A percentile compares a stretch with the other conserved stretches of the same genome.
Conservation (phyloP, 2,113 vertebrate genomes). For the Solea senegalensis region DNA sequence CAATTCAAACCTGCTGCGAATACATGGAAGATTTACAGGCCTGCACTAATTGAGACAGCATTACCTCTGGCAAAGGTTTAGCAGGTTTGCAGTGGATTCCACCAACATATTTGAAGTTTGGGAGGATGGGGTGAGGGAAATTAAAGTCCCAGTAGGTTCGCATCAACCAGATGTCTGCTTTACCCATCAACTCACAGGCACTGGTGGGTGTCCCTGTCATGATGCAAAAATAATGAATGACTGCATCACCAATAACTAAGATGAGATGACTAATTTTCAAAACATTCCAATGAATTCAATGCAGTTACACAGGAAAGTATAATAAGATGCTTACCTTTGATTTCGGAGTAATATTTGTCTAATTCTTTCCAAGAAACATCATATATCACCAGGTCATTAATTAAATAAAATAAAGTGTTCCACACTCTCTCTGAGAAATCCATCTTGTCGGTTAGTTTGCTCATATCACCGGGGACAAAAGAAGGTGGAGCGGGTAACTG, state of each 20-base stretch:
- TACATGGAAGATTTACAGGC: neutral
- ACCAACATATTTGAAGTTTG: slow-evolving; percentile 92
- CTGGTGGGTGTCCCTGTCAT: slow-evolving; percentile 83
- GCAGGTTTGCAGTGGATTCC: slow-evolving; percentile 90
- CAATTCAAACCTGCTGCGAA: neutral
- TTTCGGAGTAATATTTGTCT: slow-evolving; percentile 76
- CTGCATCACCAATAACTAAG: too few relatives aligned
- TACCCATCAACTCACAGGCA: slow-evolving; percentile 85
- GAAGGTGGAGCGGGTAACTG: slow-evolving; percentile 76
- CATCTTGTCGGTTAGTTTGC: slow-evolving; percentile 80
- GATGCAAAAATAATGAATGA: slow-evolving; percentile 8
- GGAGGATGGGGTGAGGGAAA: slow-evolving; percentile 88
- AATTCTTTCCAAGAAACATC: slow-evolving; percentile 21
- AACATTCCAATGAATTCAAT: neutral
- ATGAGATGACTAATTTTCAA: neutral
- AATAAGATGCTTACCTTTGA: slow-evolving; percentile 70
- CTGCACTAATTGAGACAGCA: neutral
- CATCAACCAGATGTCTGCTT: slow-evolving; percentile 91
- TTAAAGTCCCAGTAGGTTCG: slow-evolving; percentile 93
- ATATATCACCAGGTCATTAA: slow-evolving; percentile 56
- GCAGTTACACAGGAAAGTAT: neutral
- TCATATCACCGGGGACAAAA: slow-evolving; percentile 73
- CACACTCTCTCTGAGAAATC: slow-evolving; percentile 72
- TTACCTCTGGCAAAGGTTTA: slow-evolving; percentile 83
- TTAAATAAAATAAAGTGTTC: slow-evolving; percentile 67